These are phyloP conservation scores for Melipona bicolor DNA, from an alignment of 2,888 invertebrate genomes.

Conservation along the genomic window DNA sequence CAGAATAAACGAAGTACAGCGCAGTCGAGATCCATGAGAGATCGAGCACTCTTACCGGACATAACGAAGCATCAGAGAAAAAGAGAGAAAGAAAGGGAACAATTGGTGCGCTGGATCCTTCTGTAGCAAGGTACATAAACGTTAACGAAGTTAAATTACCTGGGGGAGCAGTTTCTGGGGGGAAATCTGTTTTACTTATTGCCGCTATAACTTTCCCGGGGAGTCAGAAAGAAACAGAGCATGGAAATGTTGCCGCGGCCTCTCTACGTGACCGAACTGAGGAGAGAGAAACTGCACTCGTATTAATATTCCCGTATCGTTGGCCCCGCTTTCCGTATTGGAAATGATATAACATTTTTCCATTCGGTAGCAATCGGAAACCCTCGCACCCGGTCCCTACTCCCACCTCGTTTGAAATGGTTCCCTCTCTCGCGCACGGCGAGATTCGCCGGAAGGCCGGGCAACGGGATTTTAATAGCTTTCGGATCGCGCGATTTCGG, in stretches of 20 bases:
- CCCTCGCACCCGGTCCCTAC: no score
- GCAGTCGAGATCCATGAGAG: not conserved
- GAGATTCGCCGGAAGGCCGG: no score
- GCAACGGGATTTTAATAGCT: no score
- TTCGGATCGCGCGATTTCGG: no score
- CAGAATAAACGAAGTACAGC: not conserved
- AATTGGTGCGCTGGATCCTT: no score
- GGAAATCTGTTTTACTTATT: slow-evolving; percentile 49
- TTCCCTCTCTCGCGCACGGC: no score
- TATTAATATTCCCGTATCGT: slow-evolving; percentile 18
- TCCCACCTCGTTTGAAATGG: not conserved
- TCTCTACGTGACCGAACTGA: slow-evolving; percentile 22
- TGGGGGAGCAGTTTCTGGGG: slow-evolving; percentile 21
- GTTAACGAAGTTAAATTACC: slow-evolving; percentile 44
- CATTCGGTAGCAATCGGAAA: not conserved
- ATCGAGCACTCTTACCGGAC: not conserved
- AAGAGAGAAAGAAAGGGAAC: not conserved
- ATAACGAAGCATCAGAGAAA: not conserved
- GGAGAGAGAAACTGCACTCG: not conserved
- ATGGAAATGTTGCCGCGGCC: slow-evolving; percentile 16
- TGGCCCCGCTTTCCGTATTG: not conserved
- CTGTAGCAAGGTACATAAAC: slow-evolving; percentile 10
- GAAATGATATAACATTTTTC: slow-evolving; percentile 9
- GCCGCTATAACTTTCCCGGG: slow-evolving; percentile 21
- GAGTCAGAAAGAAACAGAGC: slow-evolving; percentile 43